phyloP scores from a whole-genome alignment of 30 jellyfish, hydroid and myxozoan genomes.

The Aurelia sp. region DNA sequence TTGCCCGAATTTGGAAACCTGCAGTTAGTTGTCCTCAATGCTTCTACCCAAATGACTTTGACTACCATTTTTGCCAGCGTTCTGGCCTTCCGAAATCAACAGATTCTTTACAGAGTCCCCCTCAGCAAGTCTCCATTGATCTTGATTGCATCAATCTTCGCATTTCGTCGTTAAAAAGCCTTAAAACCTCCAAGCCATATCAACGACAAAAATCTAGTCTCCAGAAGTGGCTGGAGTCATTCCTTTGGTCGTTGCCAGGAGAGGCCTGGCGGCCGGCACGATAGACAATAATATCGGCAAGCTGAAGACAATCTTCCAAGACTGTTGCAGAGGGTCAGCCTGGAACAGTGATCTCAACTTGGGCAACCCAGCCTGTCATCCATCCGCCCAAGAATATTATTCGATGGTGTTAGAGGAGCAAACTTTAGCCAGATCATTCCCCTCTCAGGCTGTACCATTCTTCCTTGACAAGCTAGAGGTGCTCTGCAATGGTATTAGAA shows the following conservation, averaged over 20 bases:
- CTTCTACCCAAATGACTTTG: slow-evolving; percentile 1
- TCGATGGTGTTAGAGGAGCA: too few species aligned
- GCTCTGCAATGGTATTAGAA: too few species aligned
- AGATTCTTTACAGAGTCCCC: not conserved
- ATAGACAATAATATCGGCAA: too few species aligned
- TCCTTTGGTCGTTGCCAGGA: not conserved
- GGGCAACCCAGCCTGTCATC: too few species aligned
- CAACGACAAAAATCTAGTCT: slow-evolving; percentile 5
- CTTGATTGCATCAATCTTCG: not conserved
- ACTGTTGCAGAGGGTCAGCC: too few species aligned
- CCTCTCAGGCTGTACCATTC: too few species aligned
- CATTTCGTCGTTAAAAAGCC: not conserved
- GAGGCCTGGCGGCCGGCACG: too few species aligned
- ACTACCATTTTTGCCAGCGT: slow-evolving; percentile 4
- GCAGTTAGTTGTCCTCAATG: slow-evolving; percentile 3
- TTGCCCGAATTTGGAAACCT: slow-evolving; percentile 11
- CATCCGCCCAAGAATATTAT: too few species aligned
- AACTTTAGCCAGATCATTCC: too few species aligned
- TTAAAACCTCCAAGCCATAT: slow-evolving; percentile 1
- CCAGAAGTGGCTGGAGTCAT: not conserved
- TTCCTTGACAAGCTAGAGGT: too few species aligned
- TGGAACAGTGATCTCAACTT: too few species aligned
- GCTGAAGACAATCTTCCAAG: too few species aligned
- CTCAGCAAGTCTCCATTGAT: not conserved
- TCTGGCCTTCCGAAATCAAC: not conserved